Evolutionary conservation across 2,888 invertebrate species (phyloP).

Genomic region (Mactromeris polynyma): DNA sequence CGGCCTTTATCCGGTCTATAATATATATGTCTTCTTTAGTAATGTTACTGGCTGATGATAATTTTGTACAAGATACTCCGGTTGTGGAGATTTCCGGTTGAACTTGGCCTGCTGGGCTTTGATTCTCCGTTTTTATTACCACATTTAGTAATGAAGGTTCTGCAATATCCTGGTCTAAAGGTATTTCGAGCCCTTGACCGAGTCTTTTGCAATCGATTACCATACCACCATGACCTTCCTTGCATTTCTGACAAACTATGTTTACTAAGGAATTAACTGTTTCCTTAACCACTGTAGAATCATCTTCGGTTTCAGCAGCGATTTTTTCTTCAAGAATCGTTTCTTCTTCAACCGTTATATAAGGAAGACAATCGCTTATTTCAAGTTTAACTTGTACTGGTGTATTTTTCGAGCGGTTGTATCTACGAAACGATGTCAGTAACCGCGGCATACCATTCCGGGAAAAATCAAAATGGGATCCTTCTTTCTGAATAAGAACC

Average conservation of each 20-base stretch:
- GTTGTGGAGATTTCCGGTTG: too few species aligned
- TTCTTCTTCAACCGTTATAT: background rate
- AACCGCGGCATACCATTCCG: background rate
- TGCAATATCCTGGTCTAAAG: too few species aligned
- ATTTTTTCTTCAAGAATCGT: background rate
- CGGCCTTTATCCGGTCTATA: too few species aligned
- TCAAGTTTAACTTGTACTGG: background rate
- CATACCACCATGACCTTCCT: too few species aligned
- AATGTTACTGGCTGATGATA: too few species aligned
- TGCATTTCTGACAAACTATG: background rate
- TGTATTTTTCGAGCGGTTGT: background rate
- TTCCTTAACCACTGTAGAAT: background rate
- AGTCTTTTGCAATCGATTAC: too few species aligned
- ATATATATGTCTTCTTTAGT: too few species aligned
- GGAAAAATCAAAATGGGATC: background rate
- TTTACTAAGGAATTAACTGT: background rate
- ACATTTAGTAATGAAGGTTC: too few species aligned
- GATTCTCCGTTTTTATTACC: too few species aligned
- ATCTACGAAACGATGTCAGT: background rate
- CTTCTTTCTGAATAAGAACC: background rate
- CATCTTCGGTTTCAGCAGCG: background rate
- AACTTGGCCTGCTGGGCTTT: too few species aligned
- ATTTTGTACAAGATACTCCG: too few species aligned
- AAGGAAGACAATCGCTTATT: background rate
- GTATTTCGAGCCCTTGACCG: too few species aligned